These are phyloP conservation scores for Pheucticus melanocephalus DNA, from an alignment of 2,113 vertebrate species.

Conservation along the genomic window DNA sequence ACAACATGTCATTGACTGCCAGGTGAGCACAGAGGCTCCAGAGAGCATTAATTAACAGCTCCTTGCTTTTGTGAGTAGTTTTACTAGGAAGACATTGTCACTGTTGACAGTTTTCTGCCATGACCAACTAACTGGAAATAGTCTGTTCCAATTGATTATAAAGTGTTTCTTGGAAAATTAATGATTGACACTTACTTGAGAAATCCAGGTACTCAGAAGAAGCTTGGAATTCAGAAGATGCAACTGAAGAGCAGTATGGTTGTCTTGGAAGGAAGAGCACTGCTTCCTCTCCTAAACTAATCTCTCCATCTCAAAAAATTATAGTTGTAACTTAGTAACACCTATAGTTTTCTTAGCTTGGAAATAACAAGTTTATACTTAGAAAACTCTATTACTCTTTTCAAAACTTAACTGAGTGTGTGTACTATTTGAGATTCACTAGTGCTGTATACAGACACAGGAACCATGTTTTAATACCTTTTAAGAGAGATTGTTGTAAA, in stretches of 20 bases:
- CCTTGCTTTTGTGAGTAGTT: background rate
- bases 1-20: background rate
- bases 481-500: background rate
- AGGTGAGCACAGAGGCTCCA: background rate
- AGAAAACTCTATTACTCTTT: background rate
- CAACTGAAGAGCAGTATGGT: background rate
- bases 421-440: background rate
- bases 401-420: background rate
- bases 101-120: background rate
- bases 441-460: background rate
- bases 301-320: background rate
- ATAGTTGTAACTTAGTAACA: background rate
- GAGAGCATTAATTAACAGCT: background rate
- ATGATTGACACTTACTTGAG: background rate
- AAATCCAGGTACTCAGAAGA: background rate
- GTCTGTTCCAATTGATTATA: background rate
- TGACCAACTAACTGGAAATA: background rate
- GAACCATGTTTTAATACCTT: background rate
- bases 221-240: background rate
- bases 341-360: background rate
- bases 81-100: background rate
- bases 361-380: background rate
- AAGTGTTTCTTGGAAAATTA: background rate
- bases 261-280: background rate
- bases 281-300: background rate